Evolutionary conservation across 2,113 vertebrate genomes (phyloP).

Genomic region (Macrotus californicus): DNA sequence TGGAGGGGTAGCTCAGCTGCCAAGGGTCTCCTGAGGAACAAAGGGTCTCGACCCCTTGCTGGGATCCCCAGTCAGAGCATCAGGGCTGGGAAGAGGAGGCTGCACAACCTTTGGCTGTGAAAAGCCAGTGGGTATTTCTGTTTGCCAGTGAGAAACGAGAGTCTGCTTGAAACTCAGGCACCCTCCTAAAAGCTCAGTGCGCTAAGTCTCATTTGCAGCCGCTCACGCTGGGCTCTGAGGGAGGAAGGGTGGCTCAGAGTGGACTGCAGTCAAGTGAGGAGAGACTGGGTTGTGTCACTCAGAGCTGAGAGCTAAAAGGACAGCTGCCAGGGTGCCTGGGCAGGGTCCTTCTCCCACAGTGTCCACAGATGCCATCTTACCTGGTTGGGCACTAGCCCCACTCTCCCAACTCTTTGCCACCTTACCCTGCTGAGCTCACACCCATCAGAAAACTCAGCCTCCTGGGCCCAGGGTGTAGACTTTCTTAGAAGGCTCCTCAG

Average conservation of each 20-base stretch:
- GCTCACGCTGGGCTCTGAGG: not conserved
- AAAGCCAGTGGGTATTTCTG: not conserved
- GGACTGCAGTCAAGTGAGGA: not conserved
- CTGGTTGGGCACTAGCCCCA: not conserved
- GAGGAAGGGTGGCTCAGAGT: not conserved
- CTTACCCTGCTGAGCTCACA: not conserved
- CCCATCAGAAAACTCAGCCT: too few species aligned
- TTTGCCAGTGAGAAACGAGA: not conserved
- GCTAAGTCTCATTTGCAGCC: not conserved
- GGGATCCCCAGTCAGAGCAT: not conserved
- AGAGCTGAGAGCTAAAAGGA: not conserved
- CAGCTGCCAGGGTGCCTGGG: too few species aligned
- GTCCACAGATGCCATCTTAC: not conserved
- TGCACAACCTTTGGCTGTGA: not conserved
- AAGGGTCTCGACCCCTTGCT: not conserved
- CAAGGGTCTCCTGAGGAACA: not conserved
- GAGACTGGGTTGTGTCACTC: not conserved
- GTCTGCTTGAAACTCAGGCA: not conserved
- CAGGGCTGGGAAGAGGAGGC: not conserved
- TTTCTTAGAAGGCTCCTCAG: too few species aligned
- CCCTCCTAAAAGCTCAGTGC: not conserved
- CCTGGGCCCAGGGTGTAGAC: too few species aligned
- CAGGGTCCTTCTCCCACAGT: too few species aligned
- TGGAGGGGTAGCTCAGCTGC: too few species aligned
- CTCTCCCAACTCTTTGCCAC: not conserved